Conservation (phyloP, 2,888 invertebrate species). For the Lycaena phlaeas region DNA sequence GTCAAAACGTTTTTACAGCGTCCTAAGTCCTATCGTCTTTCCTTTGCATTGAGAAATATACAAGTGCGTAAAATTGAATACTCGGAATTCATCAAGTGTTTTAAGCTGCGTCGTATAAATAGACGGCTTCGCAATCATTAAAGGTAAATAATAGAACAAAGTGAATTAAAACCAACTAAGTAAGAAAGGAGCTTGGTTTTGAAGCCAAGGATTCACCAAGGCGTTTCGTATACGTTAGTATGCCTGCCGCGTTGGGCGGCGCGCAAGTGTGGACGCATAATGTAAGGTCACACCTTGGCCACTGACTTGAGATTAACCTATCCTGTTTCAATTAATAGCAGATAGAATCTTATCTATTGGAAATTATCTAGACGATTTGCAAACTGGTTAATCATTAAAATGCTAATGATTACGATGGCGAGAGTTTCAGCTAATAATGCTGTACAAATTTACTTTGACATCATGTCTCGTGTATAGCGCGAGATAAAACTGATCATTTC, state of each 20-base stretch:
- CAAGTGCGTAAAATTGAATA: too few relatives aligned
- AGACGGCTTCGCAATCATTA: conserved; percentile 13
- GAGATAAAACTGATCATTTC: background rate
- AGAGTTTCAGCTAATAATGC: background rate
- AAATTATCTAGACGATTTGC: too few relatives aligned
- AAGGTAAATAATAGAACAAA: conserved; percentile 18
- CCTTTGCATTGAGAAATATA: too few relatives aligned
- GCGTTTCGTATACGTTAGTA: conserved; percentile 65
- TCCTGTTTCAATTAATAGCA: conserved; percentile 12
- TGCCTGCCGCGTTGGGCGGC: conserved; percentile 55
- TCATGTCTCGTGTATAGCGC: background rate
- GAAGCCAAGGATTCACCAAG: conserved; percentile 72
- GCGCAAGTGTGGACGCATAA: conserved; percentile 56
- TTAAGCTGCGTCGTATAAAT: too few relatives aligned
- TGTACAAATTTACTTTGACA: background rate
- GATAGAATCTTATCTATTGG: too few relatives aligned
- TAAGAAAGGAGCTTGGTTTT: conserved; percentile 71
- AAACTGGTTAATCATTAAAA: conserved; percentile 15
- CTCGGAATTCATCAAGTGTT: too few relatives aligned
- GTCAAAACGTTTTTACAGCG: too few relatives aligned
- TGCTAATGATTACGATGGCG: conserved; percentile 9
- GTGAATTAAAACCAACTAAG: conserved; percentile 50
- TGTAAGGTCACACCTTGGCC: conserved; percentile 64
- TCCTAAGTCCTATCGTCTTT: too few relatives aligned
- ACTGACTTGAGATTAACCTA: conserved; percentile 58